phyloP scores from a whole-genome alignment of 23 tunicate species.

The Botrylloides violaceus region DNA sequence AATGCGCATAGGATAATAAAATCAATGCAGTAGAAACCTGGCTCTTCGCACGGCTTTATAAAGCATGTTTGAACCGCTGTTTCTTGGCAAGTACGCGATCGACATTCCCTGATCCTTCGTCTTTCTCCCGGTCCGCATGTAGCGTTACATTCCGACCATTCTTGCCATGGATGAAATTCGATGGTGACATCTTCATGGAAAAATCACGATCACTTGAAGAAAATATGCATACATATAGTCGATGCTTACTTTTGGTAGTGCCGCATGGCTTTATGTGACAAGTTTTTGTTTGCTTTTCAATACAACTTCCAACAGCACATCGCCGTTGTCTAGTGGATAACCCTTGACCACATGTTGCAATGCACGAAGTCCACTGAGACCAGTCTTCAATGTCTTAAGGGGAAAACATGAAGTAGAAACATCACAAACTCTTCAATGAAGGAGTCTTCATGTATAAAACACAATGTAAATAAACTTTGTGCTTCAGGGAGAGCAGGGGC shows the following conservation, averaged over 20 bases:
- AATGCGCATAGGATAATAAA: neutral
- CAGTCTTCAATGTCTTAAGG: neutral
- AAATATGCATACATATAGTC: neutral
- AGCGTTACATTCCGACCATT: constrained; percentile 10
- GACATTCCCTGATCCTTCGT: neutral
- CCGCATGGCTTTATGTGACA: neutral
- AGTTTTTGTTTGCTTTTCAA: constrained; percentile 12
- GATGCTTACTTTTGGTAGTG: constrained; percentile 1
- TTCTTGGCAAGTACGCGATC: neutral
- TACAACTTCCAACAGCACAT: constrained; percentile 6
- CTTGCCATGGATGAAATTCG: neutral
- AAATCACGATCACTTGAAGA: neutral
- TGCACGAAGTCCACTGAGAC: constrained; percentile 18
- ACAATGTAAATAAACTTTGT: no score
- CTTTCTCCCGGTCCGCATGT: constrained; percentile 19
- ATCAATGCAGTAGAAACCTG: neutral
- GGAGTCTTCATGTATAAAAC: no score
- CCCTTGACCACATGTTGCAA: constrained; percentile 22
- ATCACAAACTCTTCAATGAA: no score
- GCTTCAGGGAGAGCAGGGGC: no score
- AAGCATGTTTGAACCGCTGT: constrained; percentile 1
- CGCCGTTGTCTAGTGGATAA: constrained; percentile 1
- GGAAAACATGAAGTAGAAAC: no score
- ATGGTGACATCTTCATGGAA: neutral
- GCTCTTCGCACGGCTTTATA: constrained; percentile 4